Conservation (phyloP, 2,113 vertebrate species). For the Embiotoca jacksoni region DNA sequence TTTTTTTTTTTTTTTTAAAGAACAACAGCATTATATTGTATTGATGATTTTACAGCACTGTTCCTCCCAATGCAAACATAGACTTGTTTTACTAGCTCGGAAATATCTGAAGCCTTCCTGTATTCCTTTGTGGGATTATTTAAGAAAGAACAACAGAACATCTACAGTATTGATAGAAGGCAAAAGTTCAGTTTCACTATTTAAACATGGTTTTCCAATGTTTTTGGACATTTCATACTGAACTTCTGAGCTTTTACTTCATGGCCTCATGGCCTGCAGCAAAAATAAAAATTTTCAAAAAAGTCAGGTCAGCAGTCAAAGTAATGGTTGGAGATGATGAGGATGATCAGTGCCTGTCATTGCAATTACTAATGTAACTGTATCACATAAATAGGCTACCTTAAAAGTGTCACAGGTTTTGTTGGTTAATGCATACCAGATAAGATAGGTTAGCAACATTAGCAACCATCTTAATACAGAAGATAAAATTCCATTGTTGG, state of each 20-base stretch:
- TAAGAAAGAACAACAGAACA: slow-evolving; percentile 1
- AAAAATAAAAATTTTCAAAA: too few species aligned
- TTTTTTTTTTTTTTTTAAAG: not conserved
- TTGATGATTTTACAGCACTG: slow-evolving; percentile 7
- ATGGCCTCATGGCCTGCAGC: too few species aligned
- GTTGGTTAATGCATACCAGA: too few species aligned
- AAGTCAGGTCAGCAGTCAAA: too few species aligned
- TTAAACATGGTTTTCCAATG: not conserved
- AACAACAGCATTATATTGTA: slow-evolving; percentile 13
- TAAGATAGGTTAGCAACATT: too few species aligned
- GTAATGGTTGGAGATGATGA: too few species aligned
- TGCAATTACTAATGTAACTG: too few species aligned
- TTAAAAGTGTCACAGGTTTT: too few species aligned
- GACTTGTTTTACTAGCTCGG: slow-evolving; percentile 21
- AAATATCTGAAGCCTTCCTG: slow-evolving; percentile 15
- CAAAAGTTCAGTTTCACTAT: slow-evolving; percentile 6
- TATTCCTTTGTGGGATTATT: slow-evolving; percentile 15
- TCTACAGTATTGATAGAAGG: not conserved
- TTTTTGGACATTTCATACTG: not conserved
- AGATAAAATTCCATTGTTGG: too few species aligned
- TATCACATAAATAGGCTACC: too few species aligned
- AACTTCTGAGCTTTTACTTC: not conserved
- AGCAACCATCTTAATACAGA: too few species aligned
- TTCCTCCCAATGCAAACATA: slow-evolving; percentile 6
- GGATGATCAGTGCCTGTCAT: too few species aligned